Percentiles rank a stretch among this genome's conserved stretches.
Evolutionary conservation across 2,888 invertebrate genomes (phyloP).

Genomic region (Ornithoptera alexandrae): DNA sequence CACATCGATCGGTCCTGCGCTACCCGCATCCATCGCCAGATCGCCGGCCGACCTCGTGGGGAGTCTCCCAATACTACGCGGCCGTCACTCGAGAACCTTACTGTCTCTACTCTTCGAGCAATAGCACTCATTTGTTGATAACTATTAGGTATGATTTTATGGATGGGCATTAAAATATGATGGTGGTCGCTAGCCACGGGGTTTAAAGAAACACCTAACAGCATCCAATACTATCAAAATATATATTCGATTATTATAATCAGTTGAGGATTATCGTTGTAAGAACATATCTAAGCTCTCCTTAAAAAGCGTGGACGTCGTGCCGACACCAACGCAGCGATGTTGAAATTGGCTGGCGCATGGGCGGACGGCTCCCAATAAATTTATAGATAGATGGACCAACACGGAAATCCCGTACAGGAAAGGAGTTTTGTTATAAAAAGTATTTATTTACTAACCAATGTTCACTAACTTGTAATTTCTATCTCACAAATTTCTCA

Average conservation of each 20-base stretch:
- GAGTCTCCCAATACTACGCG: no score
- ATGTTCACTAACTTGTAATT: not conserved
- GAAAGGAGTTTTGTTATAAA: constrained; percentile 1
- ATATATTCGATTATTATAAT: constrained; percentile 8
- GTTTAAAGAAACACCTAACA: no score
- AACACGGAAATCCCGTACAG: constrained; percentile 6
- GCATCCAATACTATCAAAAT: not conserved
- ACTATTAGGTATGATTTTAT: no score
- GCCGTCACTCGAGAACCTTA: no score
- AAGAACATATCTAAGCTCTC: constrained; percentile 10
- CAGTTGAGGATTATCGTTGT: constrained; percentile 13
- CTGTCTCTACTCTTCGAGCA: no score
- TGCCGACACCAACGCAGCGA: constrained; percentile 14
- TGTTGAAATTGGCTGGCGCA: not conserved
- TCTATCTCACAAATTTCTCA: no score
- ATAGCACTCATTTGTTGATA: no score
- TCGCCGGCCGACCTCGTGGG: no score
- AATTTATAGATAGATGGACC: constrained; percentile 8
- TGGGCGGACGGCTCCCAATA: constrained; percentile 19
- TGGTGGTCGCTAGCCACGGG: no score
- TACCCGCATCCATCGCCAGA: no score
- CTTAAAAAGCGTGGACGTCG: constrained; percentile 8
- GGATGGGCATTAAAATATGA: no score
- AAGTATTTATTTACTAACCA: not conserved
- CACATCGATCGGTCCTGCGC: no score